Base-by-base conservation (phyloP, 2,113 vertebrate species). In the Mixornis gularis region DNA sequence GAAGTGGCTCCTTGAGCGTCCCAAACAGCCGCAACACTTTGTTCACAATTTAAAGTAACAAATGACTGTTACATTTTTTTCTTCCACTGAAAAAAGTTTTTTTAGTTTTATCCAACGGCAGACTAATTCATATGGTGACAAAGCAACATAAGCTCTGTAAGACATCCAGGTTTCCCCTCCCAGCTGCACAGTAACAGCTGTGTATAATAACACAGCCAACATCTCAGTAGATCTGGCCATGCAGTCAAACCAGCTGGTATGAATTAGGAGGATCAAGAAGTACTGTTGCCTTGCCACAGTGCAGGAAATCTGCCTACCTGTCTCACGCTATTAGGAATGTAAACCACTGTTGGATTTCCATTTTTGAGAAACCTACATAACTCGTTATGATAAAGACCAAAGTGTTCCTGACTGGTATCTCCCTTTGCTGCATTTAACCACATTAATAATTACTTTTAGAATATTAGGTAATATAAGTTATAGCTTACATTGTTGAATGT, bases 341-440 rank as follows among this genome's bases (percentile, higher is more conserved):
- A 82, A 72, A 59, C 10, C 30, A 52, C 38, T 12, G n/a, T 13
- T 55, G n/a, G 19, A 74, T 52, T 64, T 81, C 22, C 20, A 91
- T 56, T 52, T 55, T 40, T 0, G 0, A 93, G 36, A 88, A 93
- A 58, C 2, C 18, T 21, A n/a, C 0, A 0, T 32, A 53, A 41
- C 20, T 66, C 58, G 22, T 70, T 63, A 65, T 2, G 7, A 44
- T 21, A 38, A 55, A 87, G 52, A 32, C 7, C 17, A 19, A 81
- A 66, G 29, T 13, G 34, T 4, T 74, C 30, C 69, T 76, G 17
- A 22, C 15, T n/a, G 27, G 19, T 36, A 88, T 17, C 34, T 63
- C n/a, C 18, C 62, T 71, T 30, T 36, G 27, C 56, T 68, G 30
- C 43, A 60, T 25, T 82, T 72, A 72, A 36, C 12, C 2, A 6